Base-by-base conservation (phyloP, 2,113 vertebrate genomes). In the Dipodomys spectabilis region DNA sequence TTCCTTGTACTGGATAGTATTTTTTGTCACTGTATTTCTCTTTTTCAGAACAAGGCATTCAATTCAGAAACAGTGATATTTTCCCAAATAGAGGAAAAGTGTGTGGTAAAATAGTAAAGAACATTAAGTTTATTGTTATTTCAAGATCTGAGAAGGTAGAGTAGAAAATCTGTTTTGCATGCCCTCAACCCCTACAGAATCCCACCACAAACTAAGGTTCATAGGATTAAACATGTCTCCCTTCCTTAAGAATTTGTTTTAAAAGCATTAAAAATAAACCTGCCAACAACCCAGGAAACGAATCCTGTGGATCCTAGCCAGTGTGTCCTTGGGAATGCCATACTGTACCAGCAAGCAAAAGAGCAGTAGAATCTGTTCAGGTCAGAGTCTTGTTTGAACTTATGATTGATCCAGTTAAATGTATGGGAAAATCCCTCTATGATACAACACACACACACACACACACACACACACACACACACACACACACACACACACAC, bases 111-210 rank as follows among this genome's bases (percentile, higher is more conserved):
- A 83, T 45, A 69, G 1, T 16, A 86, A 79, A 81, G 9, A 49
- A 67, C 93, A 95, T 62, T 86, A 90, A 69, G 27, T 84, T 79
- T 80, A 65, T 82, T 90, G 57, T 82, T 87, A 15, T 86, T 86
- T 91, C 81, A 79, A 62, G 68, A 92, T 94, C 28, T 78, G 27
- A 89, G 69, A 94, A 87, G n/a, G 22, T 2, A 64, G 28, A 91
- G 5, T 28, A 35, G 91, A 86, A 67, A 79, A 75, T 69, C 5
- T 23, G 13, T 91, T 77, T n/a, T 25, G 27, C 88, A 93, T 79
- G 79, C n/a, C 32, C 49, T 95, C 30, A 19, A 89, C 71, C 20
- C 3, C 71, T 83, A 90, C 20, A 53, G 80, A 80, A 92, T 19
- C 65, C 27, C 35, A 68, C 30, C n/a, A 81, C 16, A 68, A 89